Percentiles rank a stretch among this genome's conserved stretches.
phyloP scores from a whole-genome alignment of 2,113 vertebrate genomes.

The Psittacula cyanocephala region DNA sequence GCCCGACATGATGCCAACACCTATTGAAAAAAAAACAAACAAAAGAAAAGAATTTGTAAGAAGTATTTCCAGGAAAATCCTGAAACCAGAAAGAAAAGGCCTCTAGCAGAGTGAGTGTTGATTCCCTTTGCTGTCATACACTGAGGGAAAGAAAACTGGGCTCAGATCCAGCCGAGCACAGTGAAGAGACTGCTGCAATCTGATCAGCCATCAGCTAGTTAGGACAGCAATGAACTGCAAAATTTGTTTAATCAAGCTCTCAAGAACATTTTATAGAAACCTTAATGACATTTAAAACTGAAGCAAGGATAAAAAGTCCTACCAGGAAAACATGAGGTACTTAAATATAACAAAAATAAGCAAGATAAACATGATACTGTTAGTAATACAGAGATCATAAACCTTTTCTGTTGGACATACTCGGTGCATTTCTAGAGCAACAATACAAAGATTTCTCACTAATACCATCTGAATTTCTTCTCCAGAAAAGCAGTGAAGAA shows the following conservation, averaged over 20 bases:
- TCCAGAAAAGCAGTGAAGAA: not conserved
- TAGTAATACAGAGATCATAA: not conserved
- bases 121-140: not conserved
- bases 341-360: not conserved
- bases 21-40: constrained; percentile 64
- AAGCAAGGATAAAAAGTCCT: not conserved
- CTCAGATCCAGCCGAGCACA: not conserved
- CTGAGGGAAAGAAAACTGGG: not conserved
- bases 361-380: not conserved
- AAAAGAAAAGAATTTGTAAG: not conserved
- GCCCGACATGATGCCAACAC: constrained; percentile 90
- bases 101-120: not conserved
- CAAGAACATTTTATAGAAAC: not conserved
- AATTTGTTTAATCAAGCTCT: not conserved
- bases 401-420: not conserved
- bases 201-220: not conserved
- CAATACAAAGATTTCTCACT: not conserved
- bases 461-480: not conserved
- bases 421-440: not conserved
- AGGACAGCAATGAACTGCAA: not conserved
- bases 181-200: not conserved
- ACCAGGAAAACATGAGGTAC: not conserved
- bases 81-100: not conserved
- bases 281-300: not conserved
- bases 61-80: not conserved